Percentiles rank a stretch among this genome's conserved stretches.
phyloP scores from a whole-genome alignment of 2,113 vertebrate species.

The Pygoscelis antarcticus region DNA sequence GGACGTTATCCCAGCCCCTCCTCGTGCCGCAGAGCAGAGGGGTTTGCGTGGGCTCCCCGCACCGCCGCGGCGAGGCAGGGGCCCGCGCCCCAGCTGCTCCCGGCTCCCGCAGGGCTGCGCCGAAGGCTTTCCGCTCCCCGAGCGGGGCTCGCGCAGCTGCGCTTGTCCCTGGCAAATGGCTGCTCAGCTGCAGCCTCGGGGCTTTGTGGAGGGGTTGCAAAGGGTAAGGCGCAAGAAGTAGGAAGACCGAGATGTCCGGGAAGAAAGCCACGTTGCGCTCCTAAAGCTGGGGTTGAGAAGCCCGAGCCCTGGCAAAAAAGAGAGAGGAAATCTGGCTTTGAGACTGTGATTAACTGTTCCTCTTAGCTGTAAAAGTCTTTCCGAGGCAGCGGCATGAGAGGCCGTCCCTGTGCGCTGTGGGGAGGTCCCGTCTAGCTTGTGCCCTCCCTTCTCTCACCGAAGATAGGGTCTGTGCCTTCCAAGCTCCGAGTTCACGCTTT shows the following conservation, averaged over 20 bases:
- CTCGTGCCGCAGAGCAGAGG: neutral
- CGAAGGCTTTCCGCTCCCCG: neutral
- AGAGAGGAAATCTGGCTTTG: neutral
- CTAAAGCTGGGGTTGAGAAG: neutral
- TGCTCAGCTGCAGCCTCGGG: fast-evolving
- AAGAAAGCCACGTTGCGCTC: neutral
- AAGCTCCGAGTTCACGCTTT: fast-evolving
- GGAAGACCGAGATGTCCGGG: neutral
- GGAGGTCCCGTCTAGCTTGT: neutral
- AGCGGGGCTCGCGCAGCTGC: neutral
- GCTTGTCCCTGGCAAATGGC: neutral
- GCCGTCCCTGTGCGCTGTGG: fast-evolving
- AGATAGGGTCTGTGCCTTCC: neutral
- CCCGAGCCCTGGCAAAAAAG: neutral
- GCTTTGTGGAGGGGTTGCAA: fast-evolving
- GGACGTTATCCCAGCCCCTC: no score
- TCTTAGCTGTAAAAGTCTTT: fast-evolving
- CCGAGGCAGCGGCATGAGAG: neutral
- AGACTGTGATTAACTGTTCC: neutral
- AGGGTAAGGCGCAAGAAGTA: fast-evolving
- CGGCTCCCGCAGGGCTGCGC: neutral
- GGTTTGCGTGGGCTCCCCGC: neutral
- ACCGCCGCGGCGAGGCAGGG: neutral
- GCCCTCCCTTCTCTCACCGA: neutral
- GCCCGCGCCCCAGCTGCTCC: neutral